Evolutionary conservation across 2,888 invertebrate genomes (phyloP).

Genomic region (Acleris cristana): DNA sequence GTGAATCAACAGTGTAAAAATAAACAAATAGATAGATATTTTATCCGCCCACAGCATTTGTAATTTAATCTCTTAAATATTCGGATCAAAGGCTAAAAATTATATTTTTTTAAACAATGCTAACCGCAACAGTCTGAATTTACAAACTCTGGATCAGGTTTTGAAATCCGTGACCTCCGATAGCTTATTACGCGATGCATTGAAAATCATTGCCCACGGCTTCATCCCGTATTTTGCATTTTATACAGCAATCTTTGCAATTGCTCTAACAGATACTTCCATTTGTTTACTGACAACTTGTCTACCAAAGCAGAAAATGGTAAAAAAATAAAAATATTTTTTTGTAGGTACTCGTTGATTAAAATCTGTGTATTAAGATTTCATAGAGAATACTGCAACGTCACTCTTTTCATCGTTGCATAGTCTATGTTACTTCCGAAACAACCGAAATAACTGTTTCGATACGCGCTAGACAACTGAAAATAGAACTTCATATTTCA

Average conservation of each 20-base stretch:
- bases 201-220: slow-evolving; percentile 63
- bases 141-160: slow-evolving; percentile 40
- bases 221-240: slow-evolving; percentile 56
- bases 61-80: too few relatives aligned
- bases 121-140: not conserved
- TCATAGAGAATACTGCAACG: too few relatives aligned
- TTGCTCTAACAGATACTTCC: slow-evolving; percentile 42
- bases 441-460: too few relatives aligned
- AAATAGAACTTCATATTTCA: too few relatives aligned
- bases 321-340: not conserved
- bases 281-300: slow-evolving; percentile 15
- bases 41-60: too few relatives aligned
- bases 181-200: slow-evolving; percentile 66
- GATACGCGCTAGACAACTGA: too few relatives aligned
- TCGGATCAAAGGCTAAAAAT: not conserved
- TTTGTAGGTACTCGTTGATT: too few relatives aligned
- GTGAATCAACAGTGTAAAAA: too few relatives aligned
- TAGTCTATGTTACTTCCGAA: too few relatives aligned
- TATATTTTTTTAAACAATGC: not conserved
- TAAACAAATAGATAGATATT: too few relatives aligned
- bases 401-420: too few relatives aligned
- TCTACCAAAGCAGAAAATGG: not conserved
- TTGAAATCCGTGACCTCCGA: slow-evolving; percentile 49
- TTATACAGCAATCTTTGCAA: slow-evolving; percentile 49
- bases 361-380: too few relatives aligned